Percentiles rank a stretch among this genome's conserved stretches.
Conservation (phyloP, 2,113 vertebrate genomes). For the Argyrosomus japonicus region DNA sequence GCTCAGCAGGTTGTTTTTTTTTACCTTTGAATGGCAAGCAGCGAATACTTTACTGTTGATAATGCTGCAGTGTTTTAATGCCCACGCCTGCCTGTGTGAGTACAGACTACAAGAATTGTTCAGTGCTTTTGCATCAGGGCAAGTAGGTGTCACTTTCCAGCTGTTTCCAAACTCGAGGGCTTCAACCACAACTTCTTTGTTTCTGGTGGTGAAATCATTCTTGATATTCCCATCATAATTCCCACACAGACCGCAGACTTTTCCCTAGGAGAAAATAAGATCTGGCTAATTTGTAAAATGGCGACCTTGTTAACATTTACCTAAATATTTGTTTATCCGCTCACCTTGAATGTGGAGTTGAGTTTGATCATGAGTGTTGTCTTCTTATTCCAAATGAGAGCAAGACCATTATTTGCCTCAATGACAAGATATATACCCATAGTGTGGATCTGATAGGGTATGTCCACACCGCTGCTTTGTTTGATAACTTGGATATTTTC, state of each 20-base stretch:
- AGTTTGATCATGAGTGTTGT: constrained; percentile 91
- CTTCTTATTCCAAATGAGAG: constrained; percentile 92
- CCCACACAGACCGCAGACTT: constrained; percentile 91
- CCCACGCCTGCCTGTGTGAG: constrained; percentile 87
- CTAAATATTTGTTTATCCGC: background rate
- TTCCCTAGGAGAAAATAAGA: constrained; percentile 79
- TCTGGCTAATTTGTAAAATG: background rate
- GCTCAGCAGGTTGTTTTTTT: background rate
- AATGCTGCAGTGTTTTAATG: constrained; percentile 87
- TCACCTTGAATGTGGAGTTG: constrained; percentile 85
- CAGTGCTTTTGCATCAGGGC: constrained; percentile 75
- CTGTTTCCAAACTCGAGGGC: constrained; percentile 89
- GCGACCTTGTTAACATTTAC: background rate
- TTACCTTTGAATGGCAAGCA: constrained; percentile 86
- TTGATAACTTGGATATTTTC: constrained; percentile 84
- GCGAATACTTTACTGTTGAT: constrained; percentile 84
- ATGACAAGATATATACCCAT: constrained; percentile 91
- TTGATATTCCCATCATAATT: constrained; percentile 90
- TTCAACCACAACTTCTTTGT: constrained; percentile 84
- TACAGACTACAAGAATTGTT: constrained; percentile 83
- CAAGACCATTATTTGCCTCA: constrained; percentile 86
- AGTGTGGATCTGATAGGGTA: constrained; percentile 86
- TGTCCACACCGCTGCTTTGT: constrained; percentile 72
- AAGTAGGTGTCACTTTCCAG: constrained; percentile 87
- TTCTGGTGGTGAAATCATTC: constrained; percentile 91